A percentile compares a stretch with the other conserved stretches of the same genome.
Conservation (phyloP, 2,113 vertebrate genomes). For the Tragelaphus strepsiceros region DNA sequence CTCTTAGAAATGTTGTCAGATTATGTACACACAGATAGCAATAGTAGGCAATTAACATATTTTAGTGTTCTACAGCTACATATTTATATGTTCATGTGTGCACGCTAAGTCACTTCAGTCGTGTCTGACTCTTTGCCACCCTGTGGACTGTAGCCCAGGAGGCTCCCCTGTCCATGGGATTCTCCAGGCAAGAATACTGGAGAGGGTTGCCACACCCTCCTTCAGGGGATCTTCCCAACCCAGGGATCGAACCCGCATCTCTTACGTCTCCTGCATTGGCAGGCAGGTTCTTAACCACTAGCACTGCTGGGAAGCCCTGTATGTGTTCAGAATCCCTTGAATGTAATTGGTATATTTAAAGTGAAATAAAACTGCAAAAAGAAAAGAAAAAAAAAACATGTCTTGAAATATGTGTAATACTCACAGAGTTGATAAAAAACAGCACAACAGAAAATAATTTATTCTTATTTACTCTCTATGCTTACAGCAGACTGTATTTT, state of each 20-base stretch:
- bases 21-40: background rate
- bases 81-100: background rate
- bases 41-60: background rate
- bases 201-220: background rate
- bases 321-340: background rate
- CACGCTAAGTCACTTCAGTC: background rate
- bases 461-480: background rate
- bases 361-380: background rate
- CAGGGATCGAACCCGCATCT: background rate
- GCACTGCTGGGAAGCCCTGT: background rate
- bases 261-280: background rate
- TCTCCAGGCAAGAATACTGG: background rate
- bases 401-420: background rate
- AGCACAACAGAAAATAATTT: background rate
- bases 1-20: background rate
- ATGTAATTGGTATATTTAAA: background rate
- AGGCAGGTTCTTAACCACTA: background rate
- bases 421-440: background rate
- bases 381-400: background rate
- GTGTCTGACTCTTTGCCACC: background rate
- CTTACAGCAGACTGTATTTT: background rate
- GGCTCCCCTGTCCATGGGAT: background rate
- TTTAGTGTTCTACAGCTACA: background rate
- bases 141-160: background rate
- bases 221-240: background rate